phyloP scores from a whole-genome alignment of 2,888 invertebrate genomes.

The Nephrotoma flavescens region DNA sequence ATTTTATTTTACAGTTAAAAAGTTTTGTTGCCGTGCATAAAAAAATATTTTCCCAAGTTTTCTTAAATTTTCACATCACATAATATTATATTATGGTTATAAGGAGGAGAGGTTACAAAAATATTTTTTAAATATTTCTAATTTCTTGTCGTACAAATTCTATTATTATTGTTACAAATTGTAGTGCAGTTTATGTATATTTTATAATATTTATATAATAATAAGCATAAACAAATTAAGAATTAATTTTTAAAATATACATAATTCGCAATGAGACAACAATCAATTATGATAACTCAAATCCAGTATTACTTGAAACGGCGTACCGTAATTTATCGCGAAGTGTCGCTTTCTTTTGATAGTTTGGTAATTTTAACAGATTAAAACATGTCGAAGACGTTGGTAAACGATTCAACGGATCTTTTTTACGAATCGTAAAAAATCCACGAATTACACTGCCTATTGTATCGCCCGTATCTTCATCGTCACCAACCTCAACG shows the following conservation, averaged over 20 bases:
- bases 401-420: slow-evolving; percentile 87
- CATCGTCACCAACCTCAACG: slow-evolving; percentile 97
- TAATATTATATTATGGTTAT: not conserved
- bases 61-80: not conserved
- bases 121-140: not conserved
- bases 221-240: not conserved
- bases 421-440: slow-evolving; percentile 90
- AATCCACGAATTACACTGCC: slow-evolving; percentile 96
- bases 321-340: slow-evolving; percentile 95
- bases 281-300: slow-evolving; percentile 77
- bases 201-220: not conserved
- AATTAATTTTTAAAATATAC: not conserved
- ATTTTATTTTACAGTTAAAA: not conserved
- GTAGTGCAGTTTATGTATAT: not conserved
- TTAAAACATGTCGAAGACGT: slow-evolving; percentile 99
- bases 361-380: slow-evolving; percentile 93
- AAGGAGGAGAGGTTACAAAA: not conserved
- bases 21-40: not conserved
- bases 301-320: slow-evolving; percentile 94
- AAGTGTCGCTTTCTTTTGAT: slow-evolving; percentile 88
- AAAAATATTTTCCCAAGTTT: not conserved
- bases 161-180: not conserved
- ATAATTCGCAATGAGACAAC: not conserved
- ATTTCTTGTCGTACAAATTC: not conserved
- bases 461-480: slow-evolving; percentile 61